Percentiles rank a stretch among this genome's conserved stretches.
Evolutionary conservation across 1,140 invertebrate species (phyloP).

Genomic region (Octopus sinensis): DNA sequence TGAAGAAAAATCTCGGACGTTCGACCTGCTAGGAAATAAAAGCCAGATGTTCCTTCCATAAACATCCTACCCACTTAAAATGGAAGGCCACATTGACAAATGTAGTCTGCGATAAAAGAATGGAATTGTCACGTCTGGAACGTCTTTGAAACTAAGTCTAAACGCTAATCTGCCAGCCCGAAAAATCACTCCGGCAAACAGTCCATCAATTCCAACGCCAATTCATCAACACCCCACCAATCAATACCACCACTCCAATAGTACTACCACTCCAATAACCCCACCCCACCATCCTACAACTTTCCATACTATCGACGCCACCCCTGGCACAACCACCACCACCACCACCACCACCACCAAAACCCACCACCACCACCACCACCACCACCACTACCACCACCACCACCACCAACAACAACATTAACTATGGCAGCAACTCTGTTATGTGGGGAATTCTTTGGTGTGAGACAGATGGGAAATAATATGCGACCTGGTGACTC

Average conservation of each 20-base stretch:
- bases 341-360: too few species aligned
- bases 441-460: too few species aligned
- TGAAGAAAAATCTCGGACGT: too few species aligned
- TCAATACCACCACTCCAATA: neutral
- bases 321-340: neutral
- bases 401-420: too few species aligned
- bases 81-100: neutral
- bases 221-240: neutral
- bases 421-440: too few species aligned
- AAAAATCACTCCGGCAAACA: constrained; percentile 2
- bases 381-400: neutral
- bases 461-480: too few species aligned
- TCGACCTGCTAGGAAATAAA: too few species aligned
- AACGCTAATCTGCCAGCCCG: constrained; percentile 21
- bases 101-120: neutral
- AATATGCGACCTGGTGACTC: too few species aligned
- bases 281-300: too few species aligned
- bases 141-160: neutral
- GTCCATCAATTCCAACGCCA: constrained; percentile 9
- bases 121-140: neutral
- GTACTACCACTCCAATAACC: constrained; percentile 1
- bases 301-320: too few species aligned
- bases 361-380: neutral
- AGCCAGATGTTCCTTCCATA: too few species aligned
- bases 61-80: too few species aligned